Evolutionary conservation across 2,113 vertebrate genomes (phyloP), one percentile per base, ranked within the genome.

Genomic region (Laticauda laticaudata): DNA sequence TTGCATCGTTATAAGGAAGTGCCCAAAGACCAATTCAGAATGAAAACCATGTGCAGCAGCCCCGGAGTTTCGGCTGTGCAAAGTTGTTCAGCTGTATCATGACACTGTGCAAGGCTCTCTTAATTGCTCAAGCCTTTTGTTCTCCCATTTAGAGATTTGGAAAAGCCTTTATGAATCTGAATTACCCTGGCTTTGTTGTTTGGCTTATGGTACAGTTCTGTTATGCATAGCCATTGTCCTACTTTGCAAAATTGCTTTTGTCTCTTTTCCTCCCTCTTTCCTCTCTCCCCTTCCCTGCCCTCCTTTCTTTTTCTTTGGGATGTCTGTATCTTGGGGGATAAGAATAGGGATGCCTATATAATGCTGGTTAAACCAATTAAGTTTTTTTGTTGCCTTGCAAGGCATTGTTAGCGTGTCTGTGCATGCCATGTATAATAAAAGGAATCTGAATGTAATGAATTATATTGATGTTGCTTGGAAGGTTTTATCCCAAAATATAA

Each of bases 61-160:
- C 59, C 3, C 4, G 0, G 55, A 39, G 88, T 57, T 89, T 26
- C 57, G 21, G n/a, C 54, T 69, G 29, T 64, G 59, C 45, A 59
- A 85, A 61, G 51, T 86, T 14, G 64, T 94, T 93, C 91, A 94
- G 39, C 91, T 94, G 59, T 94, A 92, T 96, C 95, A 94, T 92
- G 95, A 91, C 90, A 88, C 55, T 95, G 85, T 69, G 29, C 85
- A 88, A 93, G 91, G 87, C 91, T 55, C 34, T 92, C 90, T 81
- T 81, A 90, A 86, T 56, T 90, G n/a, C n/a, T 51, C 64, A 85
- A 64, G 12, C 45, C 29, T 34, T 96, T 95, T 92, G 92, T 89
- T 23, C 51, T 94, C 56, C 56, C 0, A 0, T 1, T 43, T 91
- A 90, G n/a, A 93, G 51, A 9, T 23, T 92, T 1, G 0, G 90